phyloP scores from a whole-genome alignment of 2,888 invertebrate genomes.

The Atrina japonica region DNA sequence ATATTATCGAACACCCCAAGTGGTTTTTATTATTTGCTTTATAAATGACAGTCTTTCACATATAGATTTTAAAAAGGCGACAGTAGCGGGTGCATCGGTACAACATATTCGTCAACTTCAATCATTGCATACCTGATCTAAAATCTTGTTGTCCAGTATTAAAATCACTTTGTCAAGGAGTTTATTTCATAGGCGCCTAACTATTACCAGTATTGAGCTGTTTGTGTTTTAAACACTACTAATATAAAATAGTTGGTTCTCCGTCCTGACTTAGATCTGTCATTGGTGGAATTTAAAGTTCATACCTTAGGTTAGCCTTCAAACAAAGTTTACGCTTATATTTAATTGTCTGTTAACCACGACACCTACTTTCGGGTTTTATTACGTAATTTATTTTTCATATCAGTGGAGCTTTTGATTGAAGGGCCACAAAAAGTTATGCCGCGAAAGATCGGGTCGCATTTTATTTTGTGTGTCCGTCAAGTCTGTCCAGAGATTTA shows the following conservation, averaged over 20 bases:
- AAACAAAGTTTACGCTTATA: constrained; percentile 1
- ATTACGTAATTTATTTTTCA: constrained; percentile 16
- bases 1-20: too few species aligned
- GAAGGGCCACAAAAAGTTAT: too few species aligned
- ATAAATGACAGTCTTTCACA: too few species aligned
- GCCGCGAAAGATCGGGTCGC: too few species aligned
- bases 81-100: too few species aligned
- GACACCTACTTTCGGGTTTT: constrained; percentile 4
- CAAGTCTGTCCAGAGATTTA: too few species aligned
- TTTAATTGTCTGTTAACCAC: not conserved
- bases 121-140: too few species aligned
- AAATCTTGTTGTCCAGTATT: too few species aligned
- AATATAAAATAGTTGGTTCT: not conserved
- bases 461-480: too few species aligned
- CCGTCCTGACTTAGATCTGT: not conserved
- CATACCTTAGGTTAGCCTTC: not conserved
- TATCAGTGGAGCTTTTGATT: not conserved
- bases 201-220: constrained; percentile 25
- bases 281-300: constrained; percentile 22
- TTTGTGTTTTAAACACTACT: constrained; percentile 23
- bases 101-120: too few species aligned
- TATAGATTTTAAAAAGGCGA: too few species aligned
- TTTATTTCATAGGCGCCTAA: constrained; percentile 32
- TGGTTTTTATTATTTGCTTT: too few species aligned
- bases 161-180: constrained; percentile 17